Base-by-base conservation (phyloP, 2,888 invertebrate species). In the Azorinus chamasolen region DNA sequence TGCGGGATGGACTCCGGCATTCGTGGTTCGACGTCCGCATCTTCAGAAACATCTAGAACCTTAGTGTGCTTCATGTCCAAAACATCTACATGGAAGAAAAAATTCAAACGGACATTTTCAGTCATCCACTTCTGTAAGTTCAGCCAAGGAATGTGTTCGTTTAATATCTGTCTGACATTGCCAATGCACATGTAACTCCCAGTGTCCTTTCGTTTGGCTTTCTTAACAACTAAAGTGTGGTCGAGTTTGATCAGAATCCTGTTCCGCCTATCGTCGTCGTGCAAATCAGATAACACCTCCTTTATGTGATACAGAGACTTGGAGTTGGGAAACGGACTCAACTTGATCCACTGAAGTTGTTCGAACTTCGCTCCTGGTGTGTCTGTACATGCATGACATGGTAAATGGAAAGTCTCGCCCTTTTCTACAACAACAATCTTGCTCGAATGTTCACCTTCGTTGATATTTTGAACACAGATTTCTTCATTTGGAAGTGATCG, bases 281-380 rank as follows among this genome's bases (percentile, higher is more conserved):
- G 80, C 70, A 79, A 76, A 41, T 81, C 86, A 6, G 79, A 32
- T 4, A 74, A 43, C 10, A 87, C 77, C 62, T 87, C 87, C 41
- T 64, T 51, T 0, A 81, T 46, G 10, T 58, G 69, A 69, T 74
- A 66, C 18, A 50, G 24, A 4, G 57, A 62, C 27, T 58, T 18
- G 32, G 64, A 18, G 20, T 68, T 61, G 10, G 70, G 58, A 32
- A 54, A 59, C 12, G 69, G 61, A n/a, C 68, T 45, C 1, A 84
- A 57, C 58, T 73, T 79, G 8, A 79, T 58, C 84, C 84, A 84
- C 41, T 71, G 65, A 66, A 68, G 65, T 0, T 79, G 55, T 24
- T 37, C 61, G 14, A 62, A 83, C 41, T 50, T 62, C 1, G 53
- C 45, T 0, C 8, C 22, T 0, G 22, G 20, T 20, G 51, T 25